Base-by-base conservation (phyloP, 1,140 invertebrate species). In the Micrasema longulum region DNA sequence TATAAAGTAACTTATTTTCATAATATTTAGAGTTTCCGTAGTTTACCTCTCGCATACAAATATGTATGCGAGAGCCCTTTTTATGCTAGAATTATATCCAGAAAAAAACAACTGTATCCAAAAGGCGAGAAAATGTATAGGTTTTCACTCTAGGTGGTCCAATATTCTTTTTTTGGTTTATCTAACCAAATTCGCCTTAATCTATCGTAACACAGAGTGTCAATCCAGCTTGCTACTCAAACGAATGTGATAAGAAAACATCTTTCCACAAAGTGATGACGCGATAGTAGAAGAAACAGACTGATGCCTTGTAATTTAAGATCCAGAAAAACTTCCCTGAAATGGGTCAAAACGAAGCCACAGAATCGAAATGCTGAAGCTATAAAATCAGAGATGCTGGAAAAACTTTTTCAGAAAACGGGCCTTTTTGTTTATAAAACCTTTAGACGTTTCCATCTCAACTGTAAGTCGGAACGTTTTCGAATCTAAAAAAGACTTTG, bases 261-360 rank as follows among this genome's bases (percentile, higher is more conserved):
- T 52, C 63, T 66, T 18, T 50, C 43, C 16, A 48, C 47, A 66
- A 66, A 66, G 45, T 66, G 63, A 66, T 52, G 63, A 66, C 47
- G 43, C 63, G 45, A 66, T 66, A 36, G 26, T 66, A 60, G 22
- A 55, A 31, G 52, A 55, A 11, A 23, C 26, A 55, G 35, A 55
- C 12, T 55, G 52, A 48, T 20, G 47, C 18, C 52, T 55, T 12
- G 52, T 26, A 55, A 22, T 55, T 55, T 31, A 10, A 16, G 52
- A 31, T 55, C 43, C n/a, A 5, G 7, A 31, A 31, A 47, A 2
- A 10, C 43, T 6, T 16, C n/a, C 3, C 43, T 1, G n/a, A 5
- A 47, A 47, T n/a, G n/a, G 1, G 16, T 16, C 9, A 47, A 47
- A 47, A 4, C n/a, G 14, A 11, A 47, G 16, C 43, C 43, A n/a